Percentiles rank a stretch among this genome's conserved stretches.
phyloP scores from a whole-genome alignment of 2,113 vertebrate species.

The Neogobius melanostomus region DNA sequence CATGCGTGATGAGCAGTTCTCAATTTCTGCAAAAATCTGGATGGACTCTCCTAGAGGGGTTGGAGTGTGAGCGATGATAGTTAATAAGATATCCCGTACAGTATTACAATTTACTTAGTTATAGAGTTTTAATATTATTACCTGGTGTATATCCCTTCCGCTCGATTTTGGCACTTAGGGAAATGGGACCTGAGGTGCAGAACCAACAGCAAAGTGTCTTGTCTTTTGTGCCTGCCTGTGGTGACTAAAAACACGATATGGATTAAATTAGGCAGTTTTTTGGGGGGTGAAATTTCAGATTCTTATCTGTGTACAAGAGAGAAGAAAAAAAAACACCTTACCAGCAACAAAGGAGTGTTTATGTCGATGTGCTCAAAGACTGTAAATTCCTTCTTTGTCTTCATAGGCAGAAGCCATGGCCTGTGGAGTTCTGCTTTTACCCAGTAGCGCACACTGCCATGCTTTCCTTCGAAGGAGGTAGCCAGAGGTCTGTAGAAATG shows the following conservation, averaged over 20 bases:
- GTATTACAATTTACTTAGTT: neutral
- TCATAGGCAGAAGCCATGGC: conserved; percentile 98
- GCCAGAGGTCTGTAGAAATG: conserved; percentile 89
- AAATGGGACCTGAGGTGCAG: conserved; percentile 99
- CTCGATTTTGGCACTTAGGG: conserved; percentile 99
- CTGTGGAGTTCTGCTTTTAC: conserved; percentile 98
- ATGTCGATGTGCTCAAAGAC: conserved; percentile 99
- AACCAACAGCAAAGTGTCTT: conserved; percentile 99
- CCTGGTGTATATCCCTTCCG: conserved; percentile 99
- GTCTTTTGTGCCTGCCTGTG: conserved; percentile 99
- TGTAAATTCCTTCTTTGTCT: conserved; percentile 99
- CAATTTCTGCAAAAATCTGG: conserved; percentile 98
- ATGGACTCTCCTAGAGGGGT: conserved; percentile 90
- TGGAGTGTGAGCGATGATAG: no score
- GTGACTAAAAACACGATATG: conserved; percentile 81
- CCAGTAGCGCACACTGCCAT: conserved; percentile 99
- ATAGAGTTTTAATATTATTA: conserved; percentile 60
- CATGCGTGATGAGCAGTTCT: conserved; percentile 97
- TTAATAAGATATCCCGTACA: neutral
- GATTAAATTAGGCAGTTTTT: neutral
- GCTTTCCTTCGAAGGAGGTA: conserved; percentile 99
- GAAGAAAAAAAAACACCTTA: conserved; percentile 63
- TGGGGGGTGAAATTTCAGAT: no score
- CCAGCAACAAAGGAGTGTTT: conserved; percentile 99
- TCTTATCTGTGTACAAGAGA: neutral